Conservation (phyloP, 2,113 vertebrate species). For the Phocoena phocoena region DNA sequence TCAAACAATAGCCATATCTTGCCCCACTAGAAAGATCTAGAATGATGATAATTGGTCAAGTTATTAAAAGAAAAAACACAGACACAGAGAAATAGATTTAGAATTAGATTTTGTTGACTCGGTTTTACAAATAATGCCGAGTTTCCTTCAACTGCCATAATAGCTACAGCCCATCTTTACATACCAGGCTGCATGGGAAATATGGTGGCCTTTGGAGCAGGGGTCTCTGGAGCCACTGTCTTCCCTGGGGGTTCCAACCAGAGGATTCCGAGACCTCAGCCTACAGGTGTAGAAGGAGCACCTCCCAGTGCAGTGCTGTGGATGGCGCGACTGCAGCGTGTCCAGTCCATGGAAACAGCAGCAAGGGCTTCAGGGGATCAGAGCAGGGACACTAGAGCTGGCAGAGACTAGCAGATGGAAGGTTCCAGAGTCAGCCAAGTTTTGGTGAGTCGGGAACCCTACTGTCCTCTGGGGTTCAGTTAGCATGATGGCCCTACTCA, state of each 20-base stretch:
- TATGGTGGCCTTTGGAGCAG: not conserved
- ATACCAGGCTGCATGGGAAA: not conserved
- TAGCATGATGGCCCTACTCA: not conserved
- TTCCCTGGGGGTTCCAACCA: not conserved
- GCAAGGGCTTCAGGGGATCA: not conserved
- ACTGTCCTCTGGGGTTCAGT: not conserved
- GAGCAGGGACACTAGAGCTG: not conserved
- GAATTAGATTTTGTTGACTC: not conserved
- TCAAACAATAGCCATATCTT: conserved; percentile 7
- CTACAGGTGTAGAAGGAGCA: not conserved
- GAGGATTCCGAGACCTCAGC: not conserved
- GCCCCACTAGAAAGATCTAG: not conserved
- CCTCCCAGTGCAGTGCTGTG: not conserved
- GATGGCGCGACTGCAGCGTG: not conserved
- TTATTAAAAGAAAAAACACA: not conserved
- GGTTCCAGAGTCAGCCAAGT: not conserved
- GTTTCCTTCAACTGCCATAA: not conserved
- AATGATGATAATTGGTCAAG: not conserved
- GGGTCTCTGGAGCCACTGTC: not conserved
- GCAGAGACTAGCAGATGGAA: not conserved
- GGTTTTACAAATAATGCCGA: not conserved
- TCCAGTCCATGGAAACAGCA: not conserved
- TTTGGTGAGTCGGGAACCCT: not conserved
- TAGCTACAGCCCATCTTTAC: not conserved
- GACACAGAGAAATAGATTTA: not conserved